These are phyloP conservation scores for Cervus canadensis DNA, from an alignment of 2,113 vertebrate genomes.

Conservation along the genomic window DNA sequence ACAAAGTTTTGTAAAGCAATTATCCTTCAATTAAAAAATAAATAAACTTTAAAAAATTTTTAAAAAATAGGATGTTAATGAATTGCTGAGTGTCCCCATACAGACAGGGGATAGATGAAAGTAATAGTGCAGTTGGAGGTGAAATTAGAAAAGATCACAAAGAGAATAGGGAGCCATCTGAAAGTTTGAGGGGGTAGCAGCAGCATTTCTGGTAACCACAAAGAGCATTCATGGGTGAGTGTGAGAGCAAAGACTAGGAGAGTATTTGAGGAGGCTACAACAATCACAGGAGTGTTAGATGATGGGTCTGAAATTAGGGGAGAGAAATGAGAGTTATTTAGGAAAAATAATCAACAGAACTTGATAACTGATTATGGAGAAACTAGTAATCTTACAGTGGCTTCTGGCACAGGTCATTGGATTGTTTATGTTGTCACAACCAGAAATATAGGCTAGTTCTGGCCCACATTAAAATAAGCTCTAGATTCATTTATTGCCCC, in stretches of 20 bases:
- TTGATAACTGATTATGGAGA: neutral
- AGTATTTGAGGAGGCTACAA: neutral
- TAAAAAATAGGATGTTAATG: neutral
- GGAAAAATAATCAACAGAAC: neutral
- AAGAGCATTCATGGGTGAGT: neutral
- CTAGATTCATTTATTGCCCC: neutral
- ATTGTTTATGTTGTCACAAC: neutral
- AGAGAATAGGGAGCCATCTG: neutral
- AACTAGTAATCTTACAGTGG: neutral
- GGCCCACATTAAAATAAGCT: neutral
- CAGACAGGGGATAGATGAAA: neutral
- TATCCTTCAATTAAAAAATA: neutral
- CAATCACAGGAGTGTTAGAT: neutral
- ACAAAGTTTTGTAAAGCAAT: neutral
- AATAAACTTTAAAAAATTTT: neutral
- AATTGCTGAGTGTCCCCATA: neutral
- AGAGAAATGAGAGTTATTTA: neutral
- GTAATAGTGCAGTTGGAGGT: neutral
- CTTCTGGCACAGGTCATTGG: neutral
- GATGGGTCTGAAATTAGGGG: neutral
- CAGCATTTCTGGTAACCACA: neutral
- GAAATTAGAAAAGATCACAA: conserved; percentile 29
- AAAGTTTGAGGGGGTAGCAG: neutral
- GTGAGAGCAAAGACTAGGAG: neutral
- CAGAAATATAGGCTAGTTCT: neutral